Conservation (phyloP, 2,113 vertebrate species). For the Anas platyrhynchos region DNA sequence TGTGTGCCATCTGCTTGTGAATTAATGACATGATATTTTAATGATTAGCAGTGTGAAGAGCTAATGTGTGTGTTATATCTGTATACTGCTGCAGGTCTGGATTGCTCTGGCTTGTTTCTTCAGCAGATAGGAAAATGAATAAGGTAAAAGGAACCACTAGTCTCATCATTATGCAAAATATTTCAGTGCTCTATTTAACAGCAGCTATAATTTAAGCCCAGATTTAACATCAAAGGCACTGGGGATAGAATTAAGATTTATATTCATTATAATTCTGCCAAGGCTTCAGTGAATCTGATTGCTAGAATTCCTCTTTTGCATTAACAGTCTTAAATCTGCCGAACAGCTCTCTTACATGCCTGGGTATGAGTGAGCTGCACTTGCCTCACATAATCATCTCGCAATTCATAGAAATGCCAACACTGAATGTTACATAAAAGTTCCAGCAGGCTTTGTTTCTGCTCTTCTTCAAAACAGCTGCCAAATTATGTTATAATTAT, state of each 20-base stretch:
- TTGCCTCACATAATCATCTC: constrained; percentile 29
- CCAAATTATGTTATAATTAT: constrained; percentile 27
- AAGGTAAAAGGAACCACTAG: neutral
- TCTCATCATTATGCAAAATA: constrained; percentile 40
- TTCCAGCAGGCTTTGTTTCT: constrained; percentile 49
- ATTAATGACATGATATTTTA: neutral
- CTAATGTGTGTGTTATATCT: neutral
- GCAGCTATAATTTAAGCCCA: constrained; percentile 25
- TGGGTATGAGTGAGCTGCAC: neutral
- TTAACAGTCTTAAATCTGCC: neutral
- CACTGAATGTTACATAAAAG: constrained; percentile 14
- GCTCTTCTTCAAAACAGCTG: constrained; percentile 21
- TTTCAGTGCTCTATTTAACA: constrained; percentile 16
- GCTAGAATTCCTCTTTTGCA: constrained; percentile 45
- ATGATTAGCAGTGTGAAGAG: neutral
- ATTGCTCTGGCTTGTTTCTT: neutral
- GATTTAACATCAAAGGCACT: constrained; percentile 42
- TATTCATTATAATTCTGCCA: constrained; percentile 40
- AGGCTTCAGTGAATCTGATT: constrained; percentile 6
- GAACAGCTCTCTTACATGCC: neutral
- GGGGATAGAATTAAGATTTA: constrained; percentile 46
- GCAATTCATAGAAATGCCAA: constrained; percentile 13
- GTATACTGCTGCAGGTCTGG: neutral
- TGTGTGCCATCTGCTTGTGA: neutral
- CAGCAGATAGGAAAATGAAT: neutral